Percentiles rank a stretch among this genome's conserved stretches.
Conservation (phyloP, 2,888 invertebrate genomes). For the Lordiphosa fenestrarum region DNA sequence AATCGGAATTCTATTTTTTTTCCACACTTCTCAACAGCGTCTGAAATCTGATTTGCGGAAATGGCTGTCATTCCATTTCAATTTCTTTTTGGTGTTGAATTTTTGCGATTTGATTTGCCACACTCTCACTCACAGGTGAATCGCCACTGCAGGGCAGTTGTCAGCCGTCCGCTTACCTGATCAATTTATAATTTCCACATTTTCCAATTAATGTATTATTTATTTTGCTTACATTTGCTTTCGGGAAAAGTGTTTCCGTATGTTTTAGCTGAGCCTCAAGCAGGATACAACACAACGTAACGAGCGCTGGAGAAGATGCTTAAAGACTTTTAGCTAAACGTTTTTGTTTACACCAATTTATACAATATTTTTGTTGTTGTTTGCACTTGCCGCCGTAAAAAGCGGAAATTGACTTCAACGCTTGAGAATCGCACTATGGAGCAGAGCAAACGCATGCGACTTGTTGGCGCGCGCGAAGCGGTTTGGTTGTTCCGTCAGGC, state of each 20-base stretch:
- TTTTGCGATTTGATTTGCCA: slow-evolving; percentile 1
- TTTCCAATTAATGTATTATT: slow-evolving; percentile 42
- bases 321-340: slow-evolving; percentile 7
- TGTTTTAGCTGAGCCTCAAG: slow-evolving; percentile 19
- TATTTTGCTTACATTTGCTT: slow-evolving; percentile 49
- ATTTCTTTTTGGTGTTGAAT: too few relatives aligned
- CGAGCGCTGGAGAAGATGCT: slow-evolving; percentile 4
- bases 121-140: slow-evolving; percentile 33
- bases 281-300: not conserved
- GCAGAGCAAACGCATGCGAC: slow-evolving; percentile 62
- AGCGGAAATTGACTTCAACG: slow-evolving; percentile 62
- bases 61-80: too few relatives aligned
- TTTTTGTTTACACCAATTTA: slow-evolving; percentile 1
- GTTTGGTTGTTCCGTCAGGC: slow-evolving; percentile 18
- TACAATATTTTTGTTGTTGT: slow-evolving; percentile 17
- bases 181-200: slow-evolving; percentile 44
- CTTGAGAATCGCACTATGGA: slow-evolving; percentile 41
- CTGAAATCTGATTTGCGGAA: too few relatives aligned
- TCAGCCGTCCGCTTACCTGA: slow-evolving; percentile 43
- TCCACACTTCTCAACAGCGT: too few relatives aligned
- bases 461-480: slow-evolving; percentile 65
- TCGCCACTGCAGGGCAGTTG: slow-evolving; percentile 35
- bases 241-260: slow-evolving; percentile 40
- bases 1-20: too few relatives aligned
- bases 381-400: slow-evolving; percentile 28